Conservation (phyloP, 2,113 vertebrate species). For the Saccopteryx leptura region DNA sequence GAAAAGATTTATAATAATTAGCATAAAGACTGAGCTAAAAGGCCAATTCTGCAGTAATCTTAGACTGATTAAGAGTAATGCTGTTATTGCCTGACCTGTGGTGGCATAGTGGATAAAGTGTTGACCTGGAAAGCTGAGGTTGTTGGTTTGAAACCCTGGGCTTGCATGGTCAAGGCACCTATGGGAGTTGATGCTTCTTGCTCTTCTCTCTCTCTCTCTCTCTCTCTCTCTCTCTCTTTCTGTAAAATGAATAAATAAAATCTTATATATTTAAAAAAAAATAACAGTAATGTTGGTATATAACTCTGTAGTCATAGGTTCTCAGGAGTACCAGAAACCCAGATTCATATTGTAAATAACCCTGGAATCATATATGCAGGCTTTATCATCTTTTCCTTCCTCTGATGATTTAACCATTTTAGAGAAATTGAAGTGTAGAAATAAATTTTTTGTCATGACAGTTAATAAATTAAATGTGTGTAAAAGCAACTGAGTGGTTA, state of each 20-base stretch:
- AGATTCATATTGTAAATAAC: conserved; percentile 72
- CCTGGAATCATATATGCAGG: neutral
- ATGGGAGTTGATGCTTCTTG: too few relatives aligned
- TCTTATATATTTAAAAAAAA: too few relatives aligned
- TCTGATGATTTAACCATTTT: conserved; percentile 68
- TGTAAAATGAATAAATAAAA: too few relatives aligned
- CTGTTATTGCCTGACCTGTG: neutral
- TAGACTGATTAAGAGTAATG: conserved; percentile 13
- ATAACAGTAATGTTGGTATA: too few relatives aligned
- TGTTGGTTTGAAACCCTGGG: too few relatives aligned
- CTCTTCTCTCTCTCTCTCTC: too few relatives aligned
- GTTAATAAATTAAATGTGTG: conserved; percentile 58
- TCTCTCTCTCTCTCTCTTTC: too few relatives aligned
- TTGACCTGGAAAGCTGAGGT: too few relatives aligned
- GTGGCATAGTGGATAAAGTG: too few relatives aligned
- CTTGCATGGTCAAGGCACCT: too few relatives aligned
- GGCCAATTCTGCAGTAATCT: conserved; percentile 21
- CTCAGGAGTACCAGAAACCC: conserved; percentile 63
- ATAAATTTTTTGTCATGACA: conserved; percentile 62
- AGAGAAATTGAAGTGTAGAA: conserved; percentile 55
- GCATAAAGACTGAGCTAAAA: conserved; percentile 30
- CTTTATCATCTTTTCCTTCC: conserved; percentile 64
- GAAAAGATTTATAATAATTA: conserved; percentile 56
- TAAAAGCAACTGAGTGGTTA: conserved; percentile 61
- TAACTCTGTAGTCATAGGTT: conserved; percentile 49